Base-by-base conservation (phyloP, 1,140 invertebrate species). In the Trichonephila clavata region DNA sequence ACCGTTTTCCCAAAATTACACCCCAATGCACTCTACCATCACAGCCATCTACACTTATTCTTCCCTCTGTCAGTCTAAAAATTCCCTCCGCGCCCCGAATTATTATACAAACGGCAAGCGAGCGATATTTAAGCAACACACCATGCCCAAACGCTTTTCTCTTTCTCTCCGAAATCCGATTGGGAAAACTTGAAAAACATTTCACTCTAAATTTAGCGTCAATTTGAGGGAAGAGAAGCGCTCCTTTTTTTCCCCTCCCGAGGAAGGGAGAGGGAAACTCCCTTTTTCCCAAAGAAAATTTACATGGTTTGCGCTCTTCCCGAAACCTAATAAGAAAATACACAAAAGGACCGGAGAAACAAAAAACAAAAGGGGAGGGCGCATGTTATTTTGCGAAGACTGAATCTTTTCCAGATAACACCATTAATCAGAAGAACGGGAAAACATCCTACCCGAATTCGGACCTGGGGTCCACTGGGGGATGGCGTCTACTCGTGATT, bases 101-200 rank as follows among this genome's bases (percentile, higher is more conserved):
- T 77, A 77, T 77, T 77, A 39, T 32, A 77, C 24, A 13, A 77
- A 32, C 71, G 16, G 71, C 27, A 32, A 39, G 68, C 13, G 21
- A 14, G 13, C 27, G 71, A 77, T 77, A 77, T 77, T 77, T 77
- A 77, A 77, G 71, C 27, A 77, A 63, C 24, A 39, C 32, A 39
- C 32, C 39, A 32, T 32, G 32, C 59, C 21, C 21, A 63, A 63
- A 32, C 59, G 39, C 27, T 68, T 14, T 59, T 71, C 57, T 39
- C 27, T 80, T 59, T 32, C 16, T 50, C 50, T 50, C 50, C 10
- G 50, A 50, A 24, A 92, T 50, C 81, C 91, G 27, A 86, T 86
- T 86, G 91, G 91, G 91, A 86, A 92, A 92, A 92, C 91, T 92
- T 92, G 91, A 92, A 86, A 92, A 92, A 86, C 91, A 92, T 92